Conservation (phyloP, 2,888 invertebrate species). For the Caenorhabditis panamensis region DNA sequence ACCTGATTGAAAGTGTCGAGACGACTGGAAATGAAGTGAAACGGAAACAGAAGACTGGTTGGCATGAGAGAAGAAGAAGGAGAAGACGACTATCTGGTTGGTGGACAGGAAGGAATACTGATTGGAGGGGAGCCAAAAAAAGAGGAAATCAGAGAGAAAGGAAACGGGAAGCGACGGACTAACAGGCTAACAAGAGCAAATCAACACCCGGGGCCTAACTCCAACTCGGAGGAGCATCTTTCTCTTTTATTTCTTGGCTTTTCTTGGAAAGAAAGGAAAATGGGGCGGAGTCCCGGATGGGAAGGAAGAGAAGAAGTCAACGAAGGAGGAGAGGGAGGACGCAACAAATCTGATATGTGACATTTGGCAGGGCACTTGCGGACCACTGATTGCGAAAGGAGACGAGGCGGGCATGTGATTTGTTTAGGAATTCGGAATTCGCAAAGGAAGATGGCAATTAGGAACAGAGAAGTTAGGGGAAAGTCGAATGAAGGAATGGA, state of each 20-base stretch:
- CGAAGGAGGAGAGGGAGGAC: conserved; percentile 7
- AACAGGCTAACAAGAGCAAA: conserved; percentile 51
- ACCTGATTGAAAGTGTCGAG: conserved; percentile 67
- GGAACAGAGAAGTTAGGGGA: neutral
- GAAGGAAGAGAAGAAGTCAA: conserved; percentile 16
- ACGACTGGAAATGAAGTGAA: conserved; percentile 60
- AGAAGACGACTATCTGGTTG: neutral
- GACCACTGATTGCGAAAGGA: conserved; percentile 46
- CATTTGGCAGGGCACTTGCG: conserved; percentile 38
- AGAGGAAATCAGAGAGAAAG: conserved; percentile 13
- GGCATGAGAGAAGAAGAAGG: conserved; percentile 36
- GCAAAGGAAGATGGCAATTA: conserved; percentile 33
- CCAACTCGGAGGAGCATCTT: conserved; percentile 2
- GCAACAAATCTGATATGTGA: conserved; percentile 51
- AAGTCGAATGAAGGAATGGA: neutral
- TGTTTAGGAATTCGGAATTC: conserved; percentile 14
- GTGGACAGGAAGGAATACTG: conserved; percentile 40
- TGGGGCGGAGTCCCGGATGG: conserved; percentile 26
- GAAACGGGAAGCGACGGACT: conserved; percentile 41
- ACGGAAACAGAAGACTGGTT: conserved; percentile 63
- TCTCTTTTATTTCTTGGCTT: conserved; percentile 51
- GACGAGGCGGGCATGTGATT: too few species aligned
- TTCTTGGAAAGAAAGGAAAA: conserved; percentile 5
- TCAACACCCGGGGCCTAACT: conserved; percentile 32
- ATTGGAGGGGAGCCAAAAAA: conserved; percentile 34